These are phyloP conservation scores for Drosophila rellima DNA, from an alignment of 2,888 invertebrate species.

Conservation along the genomic window DNA sequence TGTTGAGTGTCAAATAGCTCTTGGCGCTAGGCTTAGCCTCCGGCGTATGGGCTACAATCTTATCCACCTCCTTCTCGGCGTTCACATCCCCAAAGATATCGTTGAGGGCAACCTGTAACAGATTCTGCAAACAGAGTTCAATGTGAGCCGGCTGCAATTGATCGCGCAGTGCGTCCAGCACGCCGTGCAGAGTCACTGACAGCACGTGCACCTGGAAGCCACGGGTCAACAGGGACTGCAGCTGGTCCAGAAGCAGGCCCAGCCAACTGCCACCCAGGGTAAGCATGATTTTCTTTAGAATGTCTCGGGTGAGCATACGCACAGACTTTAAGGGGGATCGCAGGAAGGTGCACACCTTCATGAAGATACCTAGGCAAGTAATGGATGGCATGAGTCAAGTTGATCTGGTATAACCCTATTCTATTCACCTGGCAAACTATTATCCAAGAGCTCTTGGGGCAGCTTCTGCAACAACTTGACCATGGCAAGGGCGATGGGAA, in stretches of 20 bases:
- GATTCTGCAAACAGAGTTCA: constrained; percentile 91
- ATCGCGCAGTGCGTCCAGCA: constrained; percentile 90
- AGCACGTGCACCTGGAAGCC: constrained; percentile 98
- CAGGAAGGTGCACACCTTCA: constrained; percentile 95
- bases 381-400: too few species aligned
- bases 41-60: constrained; percentile 92
- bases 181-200: constrained; percentile 94
- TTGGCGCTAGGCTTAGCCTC: constrained; percentile 94
- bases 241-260: constrained; percentile 91
- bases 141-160: constrained; percentile 92
- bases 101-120: constrained; percentile 93
- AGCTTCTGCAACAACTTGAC: constrained; percentile 96
- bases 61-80: constrained; percentile 96
- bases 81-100: constrained; percentile 95
- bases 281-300: constrained; percentile 95
- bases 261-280: constrained; percentile 94
- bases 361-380: constrained; percentile 88
- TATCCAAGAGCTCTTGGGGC: constrained; percentile 91
- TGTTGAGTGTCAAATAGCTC: constrained; percentile 93
- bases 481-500: constrained; percentile 96
- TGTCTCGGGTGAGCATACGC: constrained; percentile 93
- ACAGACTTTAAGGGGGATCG: constrained; percentile 95
- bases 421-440: constrained; percentile 89
- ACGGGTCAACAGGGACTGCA: constrained; percentile 92
- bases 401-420: too few species aligned